phyloP scores from a whole-genome alignment of 2,888 invertebrate genomes.

The Zygaena filipendulae region DNA sequence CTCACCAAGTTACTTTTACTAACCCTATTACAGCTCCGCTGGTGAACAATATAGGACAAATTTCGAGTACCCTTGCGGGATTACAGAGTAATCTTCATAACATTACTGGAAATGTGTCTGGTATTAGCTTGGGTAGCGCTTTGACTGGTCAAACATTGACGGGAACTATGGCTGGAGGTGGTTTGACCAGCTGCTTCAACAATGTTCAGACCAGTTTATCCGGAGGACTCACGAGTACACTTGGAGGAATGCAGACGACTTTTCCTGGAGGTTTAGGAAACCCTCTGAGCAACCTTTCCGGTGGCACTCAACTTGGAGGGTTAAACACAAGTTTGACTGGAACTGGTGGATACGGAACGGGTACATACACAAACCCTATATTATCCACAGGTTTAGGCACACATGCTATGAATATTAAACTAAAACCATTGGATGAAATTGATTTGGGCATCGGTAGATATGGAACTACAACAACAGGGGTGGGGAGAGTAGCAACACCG shows the following conservation, averaged over 20 bases:
- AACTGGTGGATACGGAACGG: constrained; percentile 46
- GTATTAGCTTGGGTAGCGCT: constrained; percentile 48
- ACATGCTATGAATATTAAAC: constrained; percentile 71
- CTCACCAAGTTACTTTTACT: constrained; percentile 65
- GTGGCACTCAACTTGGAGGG: constrained; percentile 47
- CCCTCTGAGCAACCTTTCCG: constrained; percentile 46
- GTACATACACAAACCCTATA: constrained; percentile 75
- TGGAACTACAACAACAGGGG: constrained; percentile 45
- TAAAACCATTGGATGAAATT: constrained; percentile 79
- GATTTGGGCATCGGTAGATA: constrained; percentile 73
- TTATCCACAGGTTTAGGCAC: constrained; percentile 67
- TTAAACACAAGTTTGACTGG: constrained; percentile 50
- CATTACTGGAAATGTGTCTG: constrained; percentile 50
- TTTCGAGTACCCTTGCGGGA: constrained; percentile 57
- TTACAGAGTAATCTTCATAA: constrained; percentile 59
- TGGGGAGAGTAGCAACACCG: constrained; percentile 70
- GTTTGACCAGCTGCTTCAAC: constrained; percentile 50
- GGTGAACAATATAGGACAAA: constrained; percentile 60
- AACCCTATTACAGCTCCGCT: constrained; percentile 59
- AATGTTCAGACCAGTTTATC: constrained; percentile 54
- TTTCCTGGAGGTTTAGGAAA: constrained; percentile 52
- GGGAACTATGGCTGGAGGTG: constrained; percentile 59
- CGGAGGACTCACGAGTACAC: constrained; percentile 46
- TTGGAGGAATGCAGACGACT: constrained; percentile 52
- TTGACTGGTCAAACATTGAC: constrained; percentile 55